phyloP scores from a whole-genome alignment of 1,140 invertebrate genomes.

The Cherax quadricarinatus region DNA sequence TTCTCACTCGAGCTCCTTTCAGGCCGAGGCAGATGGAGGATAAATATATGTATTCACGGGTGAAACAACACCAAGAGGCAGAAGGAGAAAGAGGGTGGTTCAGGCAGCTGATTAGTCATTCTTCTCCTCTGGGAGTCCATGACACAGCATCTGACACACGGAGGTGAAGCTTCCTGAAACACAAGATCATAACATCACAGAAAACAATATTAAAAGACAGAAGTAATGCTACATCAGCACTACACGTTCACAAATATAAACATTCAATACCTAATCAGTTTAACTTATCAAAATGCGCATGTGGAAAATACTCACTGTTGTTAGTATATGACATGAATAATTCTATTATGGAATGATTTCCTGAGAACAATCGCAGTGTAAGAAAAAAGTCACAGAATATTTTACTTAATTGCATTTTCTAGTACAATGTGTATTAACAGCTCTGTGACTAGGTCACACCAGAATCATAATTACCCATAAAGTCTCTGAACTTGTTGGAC shows the following conservation, averaged over 20 bases:
- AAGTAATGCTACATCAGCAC: neutral
- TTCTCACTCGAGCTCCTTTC: too few relatives aligned
- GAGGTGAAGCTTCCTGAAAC: slow-evolving; percentile 9
- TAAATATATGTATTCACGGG: too few relatives aligned
- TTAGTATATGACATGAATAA: neutral
- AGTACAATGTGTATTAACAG: neutral
- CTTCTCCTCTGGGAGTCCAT: slow-evolving; percentile 38
- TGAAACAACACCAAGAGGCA: too few relatives aligned
- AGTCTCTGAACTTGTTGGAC: slow-evolving; percentile 19
- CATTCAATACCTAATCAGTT: neutral
- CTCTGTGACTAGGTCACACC: neutral
- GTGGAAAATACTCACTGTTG: neutral
- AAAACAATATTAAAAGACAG: neutral
- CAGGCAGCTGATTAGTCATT: neutral
- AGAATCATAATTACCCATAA: slow-evolving; percentile 28
- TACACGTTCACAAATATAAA: neutral
- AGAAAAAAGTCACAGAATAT: neutral
- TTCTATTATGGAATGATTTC: neutral
- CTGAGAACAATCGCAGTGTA: neutral
- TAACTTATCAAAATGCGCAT: neutral
- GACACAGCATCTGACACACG: slow-evolving; percentile 22
- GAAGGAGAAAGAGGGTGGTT: too few relatives aligned
- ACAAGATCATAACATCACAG: too few relatives aligned
- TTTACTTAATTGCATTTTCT: neutral
- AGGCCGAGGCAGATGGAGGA: too few relatives aligned